Conservation (phyloP, 2,113 vertebrate species). For the Nesogale talazaci region DNA sequence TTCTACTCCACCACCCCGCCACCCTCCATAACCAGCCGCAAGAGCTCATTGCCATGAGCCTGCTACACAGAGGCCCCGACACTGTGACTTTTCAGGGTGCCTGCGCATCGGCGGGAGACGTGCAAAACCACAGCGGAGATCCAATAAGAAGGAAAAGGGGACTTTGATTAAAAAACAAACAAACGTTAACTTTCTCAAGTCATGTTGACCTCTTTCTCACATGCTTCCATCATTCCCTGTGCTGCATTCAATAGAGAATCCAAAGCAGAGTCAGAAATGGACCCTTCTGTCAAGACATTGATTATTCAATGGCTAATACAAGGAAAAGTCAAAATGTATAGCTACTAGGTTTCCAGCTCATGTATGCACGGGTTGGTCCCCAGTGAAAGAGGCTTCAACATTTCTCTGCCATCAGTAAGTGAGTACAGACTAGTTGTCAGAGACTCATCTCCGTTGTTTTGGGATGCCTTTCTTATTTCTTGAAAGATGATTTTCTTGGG, state of each 20-base stretch:
- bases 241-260: background rate
- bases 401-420: too few relatives aligned
- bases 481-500: too few relatives aligned
- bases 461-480: too few relatives aligned
- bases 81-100: fast-evolving
- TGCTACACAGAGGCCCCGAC: background rate
- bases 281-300: background rate
- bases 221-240: fast-evolving
- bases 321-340: too few relatives aligned
- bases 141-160: background rate
- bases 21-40: too few relatives aligned
- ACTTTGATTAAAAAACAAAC: background rate
- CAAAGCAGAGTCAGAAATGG: background rate
- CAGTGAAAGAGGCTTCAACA: too few relatives aligned
- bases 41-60: fast-evolving
- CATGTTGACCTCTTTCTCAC: background rate
- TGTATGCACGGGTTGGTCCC: too few relatives aligned
- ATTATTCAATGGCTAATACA: fast-evolving
- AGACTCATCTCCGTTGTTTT: too few relatives aligned
- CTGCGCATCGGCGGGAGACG: fast-evolving
- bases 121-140: background rate
- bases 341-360: too few relatives aligned
- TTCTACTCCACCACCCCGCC: too few relatives aligned
- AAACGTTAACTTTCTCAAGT: background rate
- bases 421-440: too few relatives aligned